Base-by-base conservation (phyloP, 2,888 invertebrate genomes). In the Sipha maydis region DNA sequence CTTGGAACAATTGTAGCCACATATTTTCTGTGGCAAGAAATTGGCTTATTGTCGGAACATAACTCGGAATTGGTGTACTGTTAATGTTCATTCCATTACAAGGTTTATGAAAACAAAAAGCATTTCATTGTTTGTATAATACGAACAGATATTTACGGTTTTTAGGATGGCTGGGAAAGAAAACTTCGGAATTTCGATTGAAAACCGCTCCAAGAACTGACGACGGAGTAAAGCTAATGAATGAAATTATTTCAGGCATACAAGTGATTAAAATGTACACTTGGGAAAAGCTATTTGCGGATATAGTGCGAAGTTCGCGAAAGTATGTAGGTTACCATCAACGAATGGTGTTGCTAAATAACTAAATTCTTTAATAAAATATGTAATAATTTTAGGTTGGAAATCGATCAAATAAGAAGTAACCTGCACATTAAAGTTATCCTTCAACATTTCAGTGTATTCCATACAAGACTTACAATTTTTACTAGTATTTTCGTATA, bases 191-290 rank as follows among this genome's bases (percentile, higher is more conserved):
- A 41, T 92, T 95, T 54, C 94, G 97, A 69, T 91, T 96, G 90
- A 94, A 95, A 91, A 97, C 97, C 0, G 98, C 98, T 0, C 92
- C 95, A 28, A 93, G 96, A 89, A 98, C 98, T 0, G 98, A 98
- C 92, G 96, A 97, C 91, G 94, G 98, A 85, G 96, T 98, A 17
- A 94, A 97, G 9, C 93, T 98, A 80, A 98, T 98, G 95, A 97
- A 96, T 91, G 98, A 98, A 92, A 96, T 98, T 89, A 94, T 97
- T 69, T 94, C 94, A 21, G 97, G 96, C 0, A 97, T 97, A 91
- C 94, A 96, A 91, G 96, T 97, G 31, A 96, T 97, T 91, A 97
- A 97, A 93, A 97, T 97, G 97, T 97, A 97, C 92, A 95, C 96
- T 0, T 97, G 97, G 95, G 97, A 97, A 92, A 94, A 94, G 90